A percentile compares a stretch with the other conserved stretches of the same genome.
phyloP scores from a whole-genome alignment of 2,888 invertebrate species.

The Ptilodon capucinus region DNA sequence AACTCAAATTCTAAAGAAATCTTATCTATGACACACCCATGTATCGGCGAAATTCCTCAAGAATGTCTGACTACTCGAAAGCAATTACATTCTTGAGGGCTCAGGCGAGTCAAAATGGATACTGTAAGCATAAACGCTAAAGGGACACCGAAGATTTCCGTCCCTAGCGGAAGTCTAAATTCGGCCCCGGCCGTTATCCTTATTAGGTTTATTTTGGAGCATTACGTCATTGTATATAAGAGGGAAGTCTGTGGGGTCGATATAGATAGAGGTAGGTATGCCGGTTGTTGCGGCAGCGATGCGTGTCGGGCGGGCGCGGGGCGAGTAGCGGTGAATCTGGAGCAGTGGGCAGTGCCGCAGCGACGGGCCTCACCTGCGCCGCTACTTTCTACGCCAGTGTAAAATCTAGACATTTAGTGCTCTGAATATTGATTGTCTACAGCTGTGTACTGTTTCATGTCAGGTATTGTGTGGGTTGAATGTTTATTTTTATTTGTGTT shows the following conservation, averaged over 20 bases:
- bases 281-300: constrained; percentile 38
- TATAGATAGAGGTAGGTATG: constrained; percentile 34
- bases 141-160: constrained; percentile 3
- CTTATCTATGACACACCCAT: constrained; percentile 73
- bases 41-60: constrained; percentile 52
- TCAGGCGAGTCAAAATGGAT: constrained; percentile 21
- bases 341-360: constrained; percentile 25
- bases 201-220: constrained; percentile 79
- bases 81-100: constrained; percentile 17
- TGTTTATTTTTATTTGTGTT: not conserved
- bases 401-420: constrained; percentile 26
- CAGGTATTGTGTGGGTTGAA: constrained; percentile 5
- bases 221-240: constrained; percentile 75
- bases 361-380: constrained; percentile 14
- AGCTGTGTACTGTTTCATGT: constrained; percentile 30
- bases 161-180: constrained; percentile 48
- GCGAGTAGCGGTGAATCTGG: constrained; percentile 39
- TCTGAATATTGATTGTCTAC: constrained; percentile 30
- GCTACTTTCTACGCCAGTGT: constrained; percentile 37
- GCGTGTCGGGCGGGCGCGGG: constrained; percentile 23
- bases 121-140: constrained; percentile 1
- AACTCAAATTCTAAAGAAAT: constrained; percentile 14
- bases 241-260: constrained; percentile 47
- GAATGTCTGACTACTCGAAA: constrained; percentile 33
- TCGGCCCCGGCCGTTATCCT: constrained; percentile 54